Percentiles rank a stretch among this genome's conserved stretches.
Evolutionary conservation across 2,797 vertebrate genomes (phyloP).

Genomic region (Discoglossus pictus): DNA sequence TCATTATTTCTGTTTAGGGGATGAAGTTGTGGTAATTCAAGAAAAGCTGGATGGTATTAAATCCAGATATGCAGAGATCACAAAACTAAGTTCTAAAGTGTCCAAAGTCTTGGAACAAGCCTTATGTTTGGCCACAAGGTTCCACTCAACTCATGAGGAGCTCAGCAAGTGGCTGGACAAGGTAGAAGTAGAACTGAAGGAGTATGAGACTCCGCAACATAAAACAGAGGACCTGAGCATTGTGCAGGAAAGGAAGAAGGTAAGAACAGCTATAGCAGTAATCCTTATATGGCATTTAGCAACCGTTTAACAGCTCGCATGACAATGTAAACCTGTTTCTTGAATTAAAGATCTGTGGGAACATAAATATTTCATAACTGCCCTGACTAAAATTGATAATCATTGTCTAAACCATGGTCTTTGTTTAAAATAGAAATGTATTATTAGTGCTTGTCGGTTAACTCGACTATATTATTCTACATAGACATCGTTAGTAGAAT

Average conservation of each 20-base stretch:
- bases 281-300: no score
- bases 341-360: no score
- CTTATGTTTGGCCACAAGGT: constrained; percentile 77
- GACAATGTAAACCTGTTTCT: no score
- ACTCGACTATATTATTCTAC: no score
- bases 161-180: constrained; percentile 84
- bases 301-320: no score
- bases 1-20: constrained; percentile 74
- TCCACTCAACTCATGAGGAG: constrained; percentile 77
- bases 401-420: no score
- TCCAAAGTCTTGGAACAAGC: constrained; percentile 84
- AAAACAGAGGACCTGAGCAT: constrained; percentile 76
- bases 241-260: constrained; percentile 85
- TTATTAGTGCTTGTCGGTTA: no score
- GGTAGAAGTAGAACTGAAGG: constrained; percentile 78
- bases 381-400: no score
- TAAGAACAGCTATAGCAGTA: constrained; percentile 54
- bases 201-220: constrained; percentile 73
- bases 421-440: no score
- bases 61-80: constrained; percentile 89
- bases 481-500: no score
- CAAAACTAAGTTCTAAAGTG: constrained; percentile 78
- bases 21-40: constrained; percentile 95
- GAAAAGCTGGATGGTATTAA: constrained; percentile 96
- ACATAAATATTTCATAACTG: no score